Evolutionary conservation across 1,140 invertebrate genomes (phyloP).

Genomic region (Pemphigus obesinymphae): DNA sequence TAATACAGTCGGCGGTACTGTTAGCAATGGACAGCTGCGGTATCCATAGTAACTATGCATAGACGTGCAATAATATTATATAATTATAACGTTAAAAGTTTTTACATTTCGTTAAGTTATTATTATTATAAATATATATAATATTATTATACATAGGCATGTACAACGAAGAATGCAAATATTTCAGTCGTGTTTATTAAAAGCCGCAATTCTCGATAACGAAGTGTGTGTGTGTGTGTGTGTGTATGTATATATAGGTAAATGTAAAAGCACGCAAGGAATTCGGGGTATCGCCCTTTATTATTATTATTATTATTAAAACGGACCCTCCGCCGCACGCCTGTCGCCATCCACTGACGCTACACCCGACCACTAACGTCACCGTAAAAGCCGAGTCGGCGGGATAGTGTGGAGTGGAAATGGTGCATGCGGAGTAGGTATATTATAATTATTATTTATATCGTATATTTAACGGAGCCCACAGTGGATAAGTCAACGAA

Average conservation of each 20-base stretch:
- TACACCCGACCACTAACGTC: background rate
- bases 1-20: too few relatives aligned
- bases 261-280: slow-evolving; percentile 13
- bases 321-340: background rate
- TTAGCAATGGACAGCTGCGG: too few relatives aligned
- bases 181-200: slow-evolving; percentile 25
- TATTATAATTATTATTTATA: background rate
- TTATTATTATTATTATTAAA: slow-evolving; percentile 29
- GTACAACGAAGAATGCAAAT: slow-evolving; percentile 18
- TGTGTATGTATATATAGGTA: background rate
- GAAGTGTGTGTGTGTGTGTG: slow-evolving; percentile 17
- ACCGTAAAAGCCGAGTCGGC: background rate
- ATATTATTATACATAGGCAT: background rate
- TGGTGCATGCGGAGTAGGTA: background rate
- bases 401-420: background rate
- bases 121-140: background rate
- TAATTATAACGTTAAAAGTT: too few relatives aligned
- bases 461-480: background rate
- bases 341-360: background rate
- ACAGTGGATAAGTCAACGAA: too few relatives aligned
- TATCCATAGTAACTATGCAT: too few relatives aligned
- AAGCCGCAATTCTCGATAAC: slow-evolving; percentile 26
- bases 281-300: slow-evolving; percentile 27
- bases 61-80: too few relatives aligned
- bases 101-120: too few relatives aligned